Evolutionary conservation across 2,888 invertebrate genomes (phyloP).

Genomic region (Chorisops tibialis): DNA sequence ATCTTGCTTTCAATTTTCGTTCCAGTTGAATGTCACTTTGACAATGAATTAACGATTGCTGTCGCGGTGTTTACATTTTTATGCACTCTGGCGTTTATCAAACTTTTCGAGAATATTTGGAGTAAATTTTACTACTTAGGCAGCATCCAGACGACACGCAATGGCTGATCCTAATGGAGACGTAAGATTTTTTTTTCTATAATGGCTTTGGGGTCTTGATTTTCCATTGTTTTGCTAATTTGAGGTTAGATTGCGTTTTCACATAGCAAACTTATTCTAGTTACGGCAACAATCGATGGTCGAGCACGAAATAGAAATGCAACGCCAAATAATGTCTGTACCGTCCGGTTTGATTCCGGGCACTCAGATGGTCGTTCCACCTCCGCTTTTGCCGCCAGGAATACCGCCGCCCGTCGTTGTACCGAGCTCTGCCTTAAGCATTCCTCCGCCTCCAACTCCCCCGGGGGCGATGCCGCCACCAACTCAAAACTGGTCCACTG

Average conservation of each 20-base stretch:
- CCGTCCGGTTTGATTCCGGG: constrained; percentile 29
- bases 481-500: not conserved
- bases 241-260: constrained; percentile 5
- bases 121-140: no score
- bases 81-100: no score
- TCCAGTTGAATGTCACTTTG: no score
- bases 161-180: no score
- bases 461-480: constrained; percentile 33
- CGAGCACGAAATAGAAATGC: constrained; percentile 41
- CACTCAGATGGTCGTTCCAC: not conserved
- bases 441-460: constrained; percentile 47
- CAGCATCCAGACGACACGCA: no score
- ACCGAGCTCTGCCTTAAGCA: constrained; percentile 36
- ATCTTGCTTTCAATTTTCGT: no score
- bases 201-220: no score
- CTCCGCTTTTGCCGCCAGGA: constrained; percentile 28
- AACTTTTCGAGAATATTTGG: no score
- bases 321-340: constrained; percentile 41
- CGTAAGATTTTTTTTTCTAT: no score
- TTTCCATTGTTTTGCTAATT: no score
- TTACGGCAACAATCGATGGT: constrained; percentile 33
- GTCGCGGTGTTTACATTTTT: no score
- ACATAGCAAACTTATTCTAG: not conserved
- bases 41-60: no score
- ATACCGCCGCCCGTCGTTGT: constrained; percentile 29